These are phyloP conservation scores for Lepus townsendii DNA, from an alignment of 2,797 vertebrate species.

Conservation along the genomic window DNA sequence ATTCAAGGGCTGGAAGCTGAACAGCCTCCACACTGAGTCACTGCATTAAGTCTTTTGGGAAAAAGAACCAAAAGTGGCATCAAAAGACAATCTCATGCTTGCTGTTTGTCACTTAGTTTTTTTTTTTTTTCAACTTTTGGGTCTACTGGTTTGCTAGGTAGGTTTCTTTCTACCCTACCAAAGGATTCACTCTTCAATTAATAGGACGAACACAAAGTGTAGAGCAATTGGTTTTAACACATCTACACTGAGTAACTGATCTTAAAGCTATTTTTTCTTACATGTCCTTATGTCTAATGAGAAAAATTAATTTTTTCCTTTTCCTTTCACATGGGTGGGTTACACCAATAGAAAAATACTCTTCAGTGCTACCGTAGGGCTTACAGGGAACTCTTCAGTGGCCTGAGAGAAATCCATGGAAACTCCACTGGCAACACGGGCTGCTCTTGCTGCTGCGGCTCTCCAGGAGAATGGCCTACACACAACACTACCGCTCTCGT, in stretches of 20 bases:
- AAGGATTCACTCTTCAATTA: conserved; percentile 87
- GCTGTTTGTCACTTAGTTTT: conserved; percentile 83
- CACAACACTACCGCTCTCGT: conserved; percentile 91
- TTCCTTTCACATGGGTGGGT: conserved; percentile 86
- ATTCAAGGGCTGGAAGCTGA: conserved; percentile 90
- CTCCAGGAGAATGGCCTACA: conserved; percentile 89
- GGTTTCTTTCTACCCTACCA: conserved; percentile 85
- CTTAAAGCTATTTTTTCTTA: conserved; percentile 87
- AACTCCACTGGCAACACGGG: conserved; percentile 83
- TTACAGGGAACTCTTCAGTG: conserved; percentile 84
- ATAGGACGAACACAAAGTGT: conserved; percentile 89
- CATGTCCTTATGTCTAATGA: conserved; percentile 87
- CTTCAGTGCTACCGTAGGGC: conserved; percentile 89
- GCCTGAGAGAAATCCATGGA: conserved; percentile 81
- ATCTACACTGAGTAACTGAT: conserved; percentile 87
- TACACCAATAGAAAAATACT: conserved; percentile 92
- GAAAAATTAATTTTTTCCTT: conserved; percentile 88
- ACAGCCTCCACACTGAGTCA: conserved; percentile 87
- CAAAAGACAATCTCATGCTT: conserved; percentile 88
- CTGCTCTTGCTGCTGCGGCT: conserved; percentile 85
- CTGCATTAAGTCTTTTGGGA: conserved; percentile 82
- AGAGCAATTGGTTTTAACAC: conserved; percentile 88
- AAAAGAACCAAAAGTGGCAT: conserved; percentile 82
- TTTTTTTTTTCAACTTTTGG: conserved; percentile 77
- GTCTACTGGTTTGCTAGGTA: conserved; percentile 86